Base-by-base conservation (phyloP, 1,140 invertebrate species). In the Lasioglossum baleicum region DNA sequence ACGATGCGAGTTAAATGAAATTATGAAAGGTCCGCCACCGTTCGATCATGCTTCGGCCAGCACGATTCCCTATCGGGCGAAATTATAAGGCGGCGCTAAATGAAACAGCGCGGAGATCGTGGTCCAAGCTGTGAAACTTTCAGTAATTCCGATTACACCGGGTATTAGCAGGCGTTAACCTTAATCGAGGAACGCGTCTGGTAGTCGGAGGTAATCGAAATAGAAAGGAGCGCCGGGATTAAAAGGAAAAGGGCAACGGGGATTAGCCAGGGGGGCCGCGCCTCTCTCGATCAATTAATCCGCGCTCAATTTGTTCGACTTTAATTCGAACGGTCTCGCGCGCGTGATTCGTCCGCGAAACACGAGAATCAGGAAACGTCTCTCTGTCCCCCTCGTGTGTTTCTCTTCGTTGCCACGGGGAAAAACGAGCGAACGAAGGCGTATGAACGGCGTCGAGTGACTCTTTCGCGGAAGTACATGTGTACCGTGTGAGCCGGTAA, bases 291-390 rank as follows among this genome's bases (percentile, higher is more conserved):
- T 73, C 73, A 60, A 81, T 84, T 80, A 76, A 70, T 64, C 40
- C 44, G 13, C 20, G n/a, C 11, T 61, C 10, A 61, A 70, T 56
- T 66, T 60, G 58, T 17, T 63, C n/a, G 8, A 10, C 17, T 67
- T 76, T 35, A 66, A 68, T 60, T 48, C 60, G 22, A 22, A 15
- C 22, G 20, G 8, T 26, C 64, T 42, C 35, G 73, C 13, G 73
- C 13, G 20, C 22, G 20, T 8, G 66, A 66, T 66, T 35, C 40
- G 26, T 15, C 13, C 73, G 64, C 42, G 58, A 70, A 82, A 82
- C 65, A 75, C 81, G 81, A 84, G 72, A 82, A 80, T 77, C 82
- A 74, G 83, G 77, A 80, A 82, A 73, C 75, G 64, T 15, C 58
- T 66, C 26, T 53, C 53, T 64, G 26, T 26, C 40, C 42, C 35